phyloP scores from a whole-genome alignment of 2,797 vertebrate genomes.

The Rhinophrynus dorsalis region DNA sequence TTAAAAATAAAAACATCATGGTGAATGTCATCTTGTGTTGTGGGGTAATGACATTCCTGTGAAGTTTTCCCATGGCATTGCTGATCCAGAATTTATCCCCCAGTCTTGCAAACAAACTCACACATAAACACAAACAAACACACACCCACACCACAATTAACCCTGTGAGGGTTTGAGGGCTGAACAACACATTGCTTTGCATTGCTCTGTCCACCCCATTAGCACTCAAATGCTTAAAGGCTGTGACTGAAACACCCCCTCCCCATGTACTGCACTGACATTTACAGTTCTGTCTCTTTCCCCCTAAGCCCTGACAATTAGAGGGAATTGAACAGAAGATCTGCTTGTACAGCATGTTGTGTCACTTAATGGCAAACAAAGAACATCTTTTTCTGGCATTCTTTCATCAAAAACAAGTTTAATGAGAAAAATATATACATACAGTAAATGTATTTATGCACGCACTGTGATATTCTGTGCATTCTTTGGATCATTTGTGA shows the following conservation, averaged over 20 bases:
- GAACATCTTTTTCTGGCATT: conserved; percentile 61
- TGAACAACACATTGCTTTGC: no score
- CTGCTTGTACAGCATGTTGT: conserved; percentile 55
- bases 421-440: conserved; percentile 52
- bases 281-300: conserved; percentile 42
- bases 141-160: no score
- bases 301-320: conserved; percentile 37
- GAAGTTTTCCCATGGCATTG: conserved; percentile 50
- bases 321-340: conserved; percentile 49
- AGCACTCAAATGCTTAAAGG: conserved; percentile 53
- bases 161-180: no score
- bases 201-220: no score
- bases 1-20: conserved; percentile 39
- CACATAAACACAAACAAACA: no score
- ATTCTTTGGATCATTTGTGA: no score
- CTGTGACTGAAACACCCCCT: conserved; percentile 37
- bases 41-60: conserved; percentile 51
- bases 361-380: conserved; percentile 60
- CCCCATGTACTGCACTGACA: conserved; percentile 28
- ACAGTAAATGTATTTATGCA: neutral
- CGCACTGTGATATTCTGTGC: neutral
- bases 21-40: conserved; percentile 45
- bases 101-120: conserved; percentile 35
- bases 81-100: conserved; percentile 22
- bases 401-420: conserved; percentile 51